phyloP scores from a whole-genome alignment of 2,888 invertebrate species.

The Athetis lepigone region DNA sequence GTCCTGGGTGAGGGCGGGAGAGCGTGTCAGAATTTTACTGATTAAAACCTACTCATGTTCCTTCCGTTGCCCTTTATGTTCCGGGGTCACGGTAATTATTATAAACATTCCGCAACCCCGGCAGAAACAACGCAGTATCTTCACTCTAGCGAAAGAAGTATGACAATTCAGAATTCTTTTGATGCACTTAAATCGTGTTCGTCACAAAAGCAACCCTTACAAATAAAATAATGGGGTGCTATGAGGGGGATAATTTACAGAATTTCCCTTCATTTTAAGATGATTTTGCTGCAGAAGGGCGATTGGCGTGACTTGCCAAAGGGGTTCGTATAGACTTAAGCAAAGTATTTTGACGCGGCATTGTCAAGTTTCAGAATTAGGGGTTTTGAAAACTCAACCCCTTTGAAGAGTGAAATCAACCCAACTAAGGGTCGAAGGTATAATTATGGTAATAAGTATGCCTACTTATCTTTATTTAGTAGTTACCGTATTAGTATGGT shows the following conservation, averaged over 20 bases:
- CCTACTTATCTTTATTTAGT: not conserved
- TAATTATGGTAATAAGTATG: too few relatives aligned
- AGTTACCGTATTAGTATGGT: not conserved
- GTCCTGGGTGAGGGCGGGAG: too few relatives aligned
- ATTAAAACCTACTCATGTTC: too few relatives aligned
- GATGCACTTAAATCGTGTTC: slow-evolving; percentile 53
- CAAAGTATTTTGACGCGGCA: slow-evolving; percentile 39
- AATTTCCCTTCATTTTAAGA: slow-evolving; percentile 85
- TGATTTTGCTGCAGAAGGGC: slow-evolving; percentile 79
- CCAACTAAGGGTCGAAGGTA: not conserved
- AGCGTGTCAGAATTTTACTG: too few relatives aligned
- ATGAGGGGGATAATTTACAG: slow-evolving; percentile 85
- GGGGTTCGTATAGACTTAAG: slow-evolving; percentile 63
- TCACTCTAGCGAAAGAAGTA: slow-evolving; percentile 31
- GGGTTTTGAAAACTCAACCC: not conserved
- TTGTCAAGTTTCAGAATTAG: slow-evolving; percentile 29
- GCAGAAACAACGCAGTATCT: slow-evolving; percentile 33
- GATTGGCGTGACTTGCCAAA: slow-evolving; percentile 80
- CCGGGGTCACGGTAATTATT: too few relatives aligned
- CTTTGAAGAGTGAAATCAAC: not conserved
- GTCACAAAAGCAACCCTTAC: slow-evolving; percentile 70
- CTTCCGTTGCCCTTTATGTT: too few relatives aligned
- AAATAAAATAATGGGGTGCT: slow-evolving; percentile 82
- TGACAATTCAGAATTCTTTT: slow-evolving; percentile 59
- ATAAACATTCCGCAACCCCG: too few relatives aligned